Conservation (phyloP, 2,113 vertebrate genomes). For the Zosterops pallidus region DNA sequence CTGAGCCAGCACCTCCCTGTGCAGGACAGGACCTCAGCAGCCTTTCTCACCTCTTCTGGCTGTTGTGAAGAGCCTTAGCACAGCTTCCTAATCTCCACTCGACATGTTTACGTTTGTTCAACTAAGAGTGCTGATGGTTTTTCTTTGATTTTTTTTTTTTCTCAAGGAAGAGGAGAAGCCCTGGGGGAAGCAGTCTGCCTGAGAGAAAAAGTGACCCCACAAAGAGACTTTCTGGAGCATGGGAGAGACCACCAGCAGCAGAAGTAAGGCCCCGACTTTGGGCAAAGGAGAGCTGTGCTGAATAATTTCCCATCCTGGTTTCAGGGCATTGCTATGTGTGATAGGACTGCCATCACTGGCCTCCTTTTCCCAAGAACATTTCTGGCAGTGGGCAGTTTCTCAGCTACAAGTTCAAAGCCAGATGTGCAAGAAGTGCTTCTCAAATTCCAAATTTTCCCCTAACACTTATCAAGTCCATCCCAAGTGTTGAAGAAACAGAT, state of each 20-base stretch:
- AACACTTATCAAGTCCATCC: not conserved
- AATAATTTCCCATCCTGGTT: not conserved
- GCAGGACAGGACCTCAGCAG: not conserved
- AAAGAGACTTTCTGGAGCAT: not conserved
- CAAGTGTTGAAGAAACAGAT: not conserved
- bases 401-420: not conserved
- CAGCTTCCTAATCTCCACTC: not conserved
- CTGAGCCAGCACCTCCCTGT: not conserved
- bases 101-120: not conserved
- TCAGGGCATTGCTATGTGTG: not conserved
- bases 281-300: not conserved
- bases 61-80: not conserved
- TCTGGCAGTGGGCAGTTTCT: not conserved
- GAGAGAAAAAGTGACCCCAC: not conserved
- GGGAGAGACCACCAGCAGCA: not conserved
- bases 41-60: not conserved
- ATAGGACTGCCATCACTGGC: not conserved
- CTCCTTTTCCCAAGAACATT: not conserved
- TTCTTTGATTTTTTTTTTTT: not conserved
- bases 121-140: not conserved
- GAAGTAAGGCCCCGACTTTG: not conserved
- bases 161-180: not conserved
- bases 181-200: not conserved
- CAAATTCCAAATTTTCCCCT: not conserved
- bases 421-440: not conserved